Conservation (phyloP, 2,797 vertebrate species). For the Megalops cyprinoides region DNA sequence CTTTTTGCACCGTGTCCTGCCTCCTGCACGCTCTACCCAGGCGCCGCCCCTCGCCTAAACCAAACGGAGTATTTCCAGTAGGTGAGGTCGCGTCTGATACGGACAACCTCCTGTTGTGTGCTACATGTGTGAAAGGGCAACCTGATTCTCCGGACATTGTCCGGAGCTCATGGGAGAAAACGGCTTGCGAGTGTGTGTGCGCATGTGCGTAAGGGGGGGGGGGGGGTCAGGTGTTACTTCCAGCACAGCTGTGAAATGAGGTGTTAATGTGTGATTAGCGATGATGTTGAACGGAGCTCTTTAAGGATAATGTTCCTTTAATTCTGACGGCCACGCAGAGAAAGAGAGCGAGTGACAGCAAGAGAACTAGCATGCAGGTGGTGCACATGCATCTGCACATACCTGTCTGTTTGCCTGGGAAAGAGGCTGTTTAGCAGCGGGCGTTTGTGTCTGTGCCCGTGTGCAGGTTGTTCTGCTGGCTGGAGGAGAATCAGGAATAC, state of each 20-base stretch:
- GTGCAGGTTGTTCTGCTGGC: neutral
- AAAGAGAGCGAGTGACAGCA: slow-evolving; percentile 20
- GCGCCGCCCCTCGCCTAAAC: no score
- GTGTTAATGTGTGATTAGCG: neutral
- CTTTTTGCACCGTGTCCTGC: no score
- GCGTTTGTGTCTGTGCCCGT: neutral
- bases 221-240: slow-evolving; percentile 13
- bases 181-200: slow-evolving; percentile 40
- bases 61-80: no score
- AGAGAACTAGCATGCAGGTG: slow-evolving; percentile 30
- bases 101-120: no score
- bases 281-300: neutral
- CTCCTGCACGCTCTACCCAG: no score
- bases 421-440: no score
- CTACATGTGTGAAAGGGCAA: no score
- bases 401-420: neutral
- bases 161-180: no score
- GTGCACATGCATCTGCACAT: neutral
- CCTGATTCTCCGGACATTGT: no score
- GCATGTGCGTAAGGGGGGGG: slow-evolving; percentile 39
- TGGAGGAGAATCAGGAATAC: neutral
- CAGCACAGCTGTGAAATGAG: neutral
- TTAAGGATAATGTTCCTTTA: slow-evolving; percentile 6
- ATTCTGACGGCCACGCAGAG: neutral
- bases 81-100: no score